A percentile compares a stretch with the other conserved stretches of the same genome.
These are phyloP conservation scores for Antedon bifida DNA, from an alignment of 35 echinoderm and acorn worm species.

Conservation along the genomic window DNA sequence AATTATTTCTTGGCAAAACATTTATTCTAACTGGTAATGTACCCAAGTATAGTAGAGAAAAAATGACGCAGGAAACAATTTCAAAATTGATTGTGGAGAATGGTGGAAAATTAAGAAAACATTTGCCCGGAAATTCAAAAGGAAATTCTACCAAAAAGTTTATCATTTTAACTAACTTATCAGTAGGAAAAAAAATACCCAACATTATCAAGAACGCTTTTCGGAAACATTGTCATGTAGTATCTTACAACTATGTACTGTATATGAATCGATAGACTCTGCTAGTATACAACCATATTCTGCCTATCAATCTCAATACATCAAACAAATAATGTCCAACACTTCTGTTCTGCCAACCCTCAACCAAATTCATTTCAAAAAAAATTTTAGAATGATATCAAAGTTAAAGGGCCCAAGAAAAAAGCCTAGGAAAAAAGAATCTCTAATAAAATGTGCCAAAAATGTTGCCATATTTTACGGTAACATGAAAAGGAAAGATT, in stretches of 20 bases:
- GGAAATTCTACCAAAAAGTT: background rate
- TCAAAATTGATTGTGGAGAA: background rate
- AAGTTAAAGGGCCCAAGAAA: background rate
- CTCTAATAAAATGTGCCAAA: background rate
- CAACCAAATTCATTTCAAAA: background rate
- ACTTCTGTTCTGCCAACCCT: background rate
- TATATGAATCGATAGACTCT: background rate
- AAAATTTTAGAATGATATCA: background rate
- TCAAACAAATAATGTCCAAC: background rate
- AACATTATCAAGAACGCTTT: background rate
- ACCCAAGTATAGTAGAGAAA: background rate
- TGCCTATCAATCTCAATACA: background rate
- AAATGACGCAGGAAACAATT: background rate
- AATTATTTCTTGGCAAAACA: background rate
- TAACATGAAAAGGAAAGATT: background rate
- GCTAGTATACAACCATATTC: background rate
- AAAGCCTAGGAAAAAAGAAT: background rate
- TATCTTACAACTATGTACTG: background rate
- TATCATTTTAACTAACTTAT: background rate
- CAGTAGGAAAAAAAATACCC: background rate
- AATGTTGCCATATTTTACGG: background rate
- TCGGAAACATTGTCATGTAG: background rate
- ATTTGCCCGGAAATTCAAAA: background rate
- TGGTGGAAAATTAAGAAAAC: background rate
- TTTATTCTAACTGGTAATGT: background rate